These are phyloP conservation scores for Dinomys branickii DNA, from an alignment of 2,113 vertebrate genomes.

Conservation along the genomic window DNA sequence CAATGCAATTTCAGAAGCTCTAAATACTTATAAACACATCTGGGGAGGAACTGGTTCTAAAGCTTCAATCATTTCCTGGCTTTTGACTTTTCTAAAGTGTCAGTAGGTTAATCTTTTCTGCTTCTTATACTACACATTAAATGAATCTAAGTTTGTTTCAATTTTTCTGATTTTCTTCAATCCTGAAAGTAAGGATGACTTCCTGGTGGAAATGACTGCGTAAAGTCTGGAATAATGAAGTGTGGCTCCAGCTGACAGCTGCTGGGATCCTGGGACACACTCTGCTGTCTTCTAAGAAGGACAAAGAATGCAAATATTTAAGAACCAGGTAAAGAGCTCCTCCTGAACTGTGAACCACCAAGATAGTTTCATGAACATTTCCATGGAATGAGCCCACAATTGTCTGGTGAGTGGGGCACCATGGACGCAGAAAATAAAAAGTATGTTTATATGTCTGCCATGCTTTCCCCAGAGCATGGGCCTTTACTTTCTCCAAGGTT, in stretches of 20 bases:
- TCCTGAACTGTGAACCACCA: not conserved
- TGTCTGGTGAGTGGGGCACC: not conserved
- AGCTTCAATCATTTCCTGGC: not conserved
- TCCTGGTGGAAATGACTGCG: not conserved
- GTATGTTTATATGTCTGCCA: not conserved
- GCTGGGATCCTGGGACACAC: not conserved
- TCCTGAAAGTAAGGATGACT: not conserved
- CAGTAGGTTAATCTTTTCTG: constrained; percentile 18
- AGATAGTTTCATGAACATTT: not conserved
- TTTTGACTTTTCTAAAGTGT: constrained; percentile 7
- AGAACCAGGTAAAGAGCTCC: not conserved
- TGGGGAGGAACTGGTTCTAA: not conserved
- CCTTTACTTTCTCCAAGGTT: not conserved
- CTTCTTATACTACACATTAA: not conserved
- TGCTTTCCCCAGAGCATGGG: not conserved
- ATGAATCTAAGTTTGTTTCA: constrained; percentile 35
- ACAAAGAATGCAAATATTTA: not conserved
- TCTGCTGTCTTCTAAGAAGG: not conserved
- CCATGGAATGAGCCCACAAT: not conserved
- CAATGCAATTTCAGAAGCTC: not conserved
- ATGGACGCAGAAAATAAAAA: not conserved
- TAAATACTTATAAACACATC: constrained; percentile 10
- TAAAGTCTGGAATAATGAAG: constrained; percentile 35
- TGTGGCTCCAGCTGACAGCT: not conserved
- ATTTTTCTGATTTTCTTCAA: constrained; percentile 33